Base-by-base conservation (phyloP, 2,888 invertebrate species). In the Phortica magna region DNA sequence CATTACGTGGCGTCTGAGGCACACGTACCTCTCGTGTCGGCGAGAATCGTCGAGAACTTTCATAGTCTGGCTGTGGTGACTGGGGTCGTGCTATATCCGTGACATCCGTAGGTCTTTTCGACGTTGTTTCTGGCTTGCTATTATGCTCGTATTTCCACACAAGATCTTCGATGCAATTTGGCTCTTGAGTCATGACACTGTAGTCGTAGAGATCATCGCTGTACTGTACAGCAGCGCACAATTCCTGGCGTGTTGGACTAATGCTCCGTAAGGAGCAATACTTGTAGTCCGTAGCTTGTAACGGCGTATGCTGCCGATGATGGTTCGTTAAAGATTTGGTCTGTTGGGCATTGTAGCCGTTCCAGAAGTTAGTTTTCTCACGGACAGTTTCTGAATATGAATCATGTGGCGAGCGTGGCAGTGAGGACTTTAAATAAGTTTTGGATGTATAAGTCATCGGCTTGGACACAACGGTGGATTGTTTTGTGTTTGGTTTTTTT, bases 291-390 rank as follows among this genome's bases (percentile, higher is more conserved):
- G 94, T 83, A 94, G 93, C 59, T 95, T 92, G 88, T 95, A 96
- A 80, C 79, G 80, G 76, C 53, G 76, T 48, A 94, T 93, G 87
- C 94, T 79, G 95, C 88, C 5, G 93, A 92, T 61, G 93, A 93
- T 75, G 95, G 94, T 77, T 95, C 6, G 67, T 76, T 19, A 76
- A 14, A 1, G 77, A 74, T 94, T 12, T 93, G 92, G 79, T 55
- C 90, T 68, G 91, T 91, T 78, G 84, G 72, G 83, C 79, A 68
- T 89, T 89, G 76, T 82, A 88, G 10, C 86, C 88, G 82, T 95
- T 95, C 88, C 96, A 95, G 86, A 95, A 94, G 89, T 93, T 94
- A 0, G 95, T 94, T 88, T 95, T 95, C 88, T 96, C 95, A 71
- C 94, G 91, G 19, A 96, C 94, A 73, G 94, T 93, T 1, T 94